Evolutionary conservation across 1,140 invertebrate species (phyloP).

Genomic region (Ruditapes philippinarum): DNA sequence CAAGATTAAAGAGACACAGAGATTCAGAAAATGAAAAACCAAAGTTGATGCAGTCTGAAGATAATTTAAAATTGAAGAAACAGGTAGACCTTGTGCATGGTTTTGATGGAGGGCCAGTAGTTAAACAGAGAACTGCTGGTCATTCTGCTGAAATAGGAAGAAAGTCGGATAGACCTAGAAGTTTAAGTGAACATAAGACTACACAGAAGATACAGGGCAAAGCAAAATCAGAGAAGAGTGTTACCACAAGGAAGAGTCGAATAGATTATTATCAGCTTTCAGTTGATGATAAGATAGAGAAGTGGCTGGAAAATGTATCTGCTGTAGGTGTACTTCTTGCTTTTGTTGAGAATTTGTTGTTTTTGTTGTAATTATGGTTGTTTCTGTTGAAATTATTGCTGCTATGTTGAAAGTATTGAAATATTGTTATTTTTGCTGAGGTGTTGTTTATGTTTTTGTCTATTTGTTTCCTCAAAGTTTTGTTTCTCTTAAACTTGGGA

Average conservation of each 20-base stretch:
- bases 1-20: not conserved
- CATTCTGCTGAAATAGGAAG: not conserved
- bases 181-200: not conserved
- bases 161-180: not conserved
- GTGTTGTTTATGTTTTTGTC: too few species aligned
- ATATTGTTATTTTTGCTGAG: too few species aligned
- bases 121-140: not conserved
- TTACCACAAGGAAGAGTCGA: not conserved
- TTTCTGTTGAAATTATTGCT: too few species aligned
- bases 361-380: too few species aligned
- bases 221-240: not conserved
- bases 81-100: not conserved
- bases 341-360: too few species aligned
- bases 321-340: not conserved
- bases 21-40: not conserved
- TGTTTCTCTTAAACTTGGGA: too few species aligned
- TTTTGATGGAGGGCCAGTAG: not conserved
- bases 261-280: not conserved
- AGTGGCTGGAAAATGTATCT: slow-evolving; percentile 29
- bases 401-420: too few species aligned
- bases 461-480: too few species aligned
- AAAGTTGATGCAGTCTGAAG: not conserved
- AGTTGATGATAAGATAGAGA: slow-evolving; percentile 4
- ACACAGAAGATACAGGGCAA: not conserved
- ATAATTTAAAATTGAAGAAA: not conserved